Conservation (phyloP, 2,113 vertebrate species). For the Dolichotis patagonum region DNA sequence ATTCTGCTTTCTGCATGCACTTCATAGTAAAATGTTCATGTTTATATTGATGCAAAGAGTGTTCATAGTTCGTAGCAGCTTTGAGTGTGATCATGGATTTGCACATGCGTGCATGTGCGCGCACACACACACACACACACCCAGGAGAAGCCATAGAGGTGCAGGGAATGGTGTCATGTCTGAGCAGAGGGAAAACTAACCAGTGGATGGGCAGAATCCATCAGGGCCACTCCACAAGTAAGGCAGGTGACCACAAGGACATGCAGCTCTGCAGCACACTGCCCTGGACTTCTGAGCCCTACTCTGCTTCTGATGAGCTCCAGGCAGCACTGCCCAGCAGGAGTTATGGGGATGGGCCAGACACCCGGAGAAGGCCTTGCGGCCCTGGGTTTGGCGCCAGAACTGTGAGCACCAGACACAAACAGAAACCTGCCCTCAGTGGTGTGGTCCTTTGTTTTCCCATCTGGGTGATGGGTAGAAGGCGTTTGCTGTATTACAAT, state of each 20-base stretch:
- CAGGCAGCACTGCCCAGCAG: neutral
- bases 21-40: neutral
- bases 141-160: neutral
- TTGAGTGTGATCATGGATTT: neutral
- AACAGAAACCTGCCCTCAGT: neutral
- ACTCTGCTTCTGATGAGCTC: neutral
- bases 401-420: neutral
- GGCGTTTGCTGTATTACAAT: neutral
- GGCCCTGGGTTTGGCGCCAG: neutral
- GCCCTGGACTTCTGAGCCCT: neutral
- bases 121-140: neutral
- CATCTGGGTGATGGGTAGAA: neutral
- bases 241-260: neutral
- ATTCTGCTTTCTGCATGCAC: neutral
- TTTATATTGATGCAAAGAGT: neutral
- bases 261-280: neutral
- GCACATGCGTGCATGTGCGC: fast-evolving
- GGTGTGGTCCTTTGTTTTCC: neutral
- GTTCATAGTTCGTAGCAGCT: neutral
- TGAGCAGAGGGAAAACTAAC: neutral
- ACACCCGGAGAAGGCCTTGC: neutral
- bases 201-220: neutral
- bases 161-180: neutral
- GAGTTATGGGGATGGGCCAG: neutral
- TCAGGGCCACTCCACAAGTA: neutral